A percentile compares a stretch with the other conserved stretches of the same genome.
Conservation (phyloP, 2,113 vertebrate genomes). For the Gulo gulo region DNA sequence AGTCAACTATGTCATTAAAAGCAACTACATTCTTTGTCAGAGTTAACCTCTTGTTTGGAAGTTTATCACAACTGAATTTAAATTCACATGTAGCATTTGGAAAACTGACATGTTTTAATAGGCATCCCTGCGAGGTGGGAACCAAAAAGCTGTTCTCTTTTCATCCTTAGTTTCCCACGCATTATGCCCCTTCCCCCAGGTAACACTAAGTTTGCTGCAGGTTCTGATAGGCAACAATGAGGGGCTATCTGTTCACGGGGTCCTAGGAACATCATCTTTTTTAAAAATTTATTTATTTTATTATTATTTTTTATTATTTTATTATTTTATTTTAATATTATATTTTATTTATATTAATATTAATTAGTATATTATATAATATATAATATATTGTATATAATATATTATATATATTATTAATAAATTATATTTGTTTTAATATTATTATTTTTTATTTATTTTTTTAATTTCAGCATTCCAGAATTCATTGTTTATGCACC, state of each 20-base stretch:
- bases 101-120: not conserved
- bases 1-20: not conserved
- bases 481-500: too few relatives aligned
- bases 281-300: too few relatives aligned
- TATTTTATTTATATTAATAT: too few relatives aligned
- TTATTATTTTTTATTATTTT: too few relatives aligned
- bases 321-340: too few relatives aligned
- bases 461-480: too few relatives aligned
- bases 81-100: constrained; percentile 8
- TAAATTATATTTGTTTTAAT: too few relatives aligned
- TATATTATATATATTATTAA: too few relatives aligned
- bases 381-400: too few relatives aligned
- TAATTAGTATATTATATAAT: too few relatives aligned
- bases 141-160: not conserved
- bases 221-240: not conserved
- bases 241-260: not conserved
- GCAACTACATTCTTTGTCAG: not conserved
- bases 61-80: constrained; percentile 23
- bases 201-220: not conserved
- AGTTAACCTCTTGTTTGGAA: constrained; percentile 8
- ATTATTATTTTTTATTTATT: too few relatives aligned
- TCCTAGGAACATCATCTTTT: not conserved
- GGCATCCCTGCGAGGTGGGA: not conserved
- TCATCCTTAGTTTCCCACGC: not conserved
- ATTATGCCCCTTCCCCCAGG: not conserved